Percentiles rank a stretch among this genome's conserved stretches.
These are phyloP conservation scores for Rhimphoctona megacephalus DNA, from an alignment of 2,888 invertebrate genomes.

Conservation along the genomic window DNA sequence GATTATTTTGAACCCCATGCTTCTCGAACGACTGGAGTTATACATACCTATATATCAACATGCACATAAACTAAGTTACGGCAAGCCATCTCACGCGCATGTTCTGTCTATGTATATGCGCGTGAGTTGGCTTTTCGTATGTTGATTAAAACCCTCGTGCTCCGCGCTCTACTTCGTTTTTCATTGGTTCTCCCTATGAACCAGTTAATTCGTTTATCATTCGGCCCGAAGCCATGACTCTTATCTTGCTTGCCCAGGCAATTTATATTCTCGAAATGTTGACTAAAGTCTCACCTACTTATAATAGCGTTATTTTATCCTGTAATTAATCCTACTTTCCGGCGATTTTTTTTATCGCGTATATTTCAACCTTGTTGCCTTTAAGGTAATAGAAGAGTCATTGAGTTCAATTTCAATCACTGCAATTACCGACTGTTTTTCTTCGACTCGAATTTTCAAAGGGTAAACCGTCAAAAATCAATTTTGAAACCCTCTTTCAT, in stretches of 20 bases:
- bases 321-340: neutral
- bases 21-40: neutral
- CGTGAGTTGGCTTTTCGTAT: slow-evolving; percentile 32
- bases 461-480: too few species aligned
- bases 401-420: neutral
- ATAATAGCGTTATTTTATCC: neutral
- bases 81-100: neutral
- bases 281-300: neutral
- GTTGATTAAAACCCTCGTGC: slow-evolving; percentile 43
- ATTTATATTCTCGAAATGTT: slow-evolving; percentile 29
- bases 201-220: slow-evolving; percentile 47
- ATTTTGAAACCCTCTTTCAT: too few species aligned
- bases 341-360: neutral
- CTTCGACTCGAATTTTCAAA: neutral
- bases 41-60: neutral
- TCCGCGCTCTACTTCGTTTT: neutral
- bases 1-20: slow-evolving; percentile 12
- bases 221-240: slow-evolving; percentile 14
- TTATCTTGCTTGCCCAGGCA: slow-evolving; percentile 36
- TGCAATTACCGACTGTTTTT: neutral
- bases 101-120: neutral
- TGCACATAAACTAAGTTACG: slow-evolving; percentile 1
- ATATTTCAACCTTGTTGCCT: neutral
- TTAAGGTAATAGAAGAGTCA: neutral
- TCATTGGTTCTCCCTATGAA: slow-evolving; percentile 20